Conservation (phyloP, 2,888 invertebrate species). For the Ectemnius lituratus region DNA sequence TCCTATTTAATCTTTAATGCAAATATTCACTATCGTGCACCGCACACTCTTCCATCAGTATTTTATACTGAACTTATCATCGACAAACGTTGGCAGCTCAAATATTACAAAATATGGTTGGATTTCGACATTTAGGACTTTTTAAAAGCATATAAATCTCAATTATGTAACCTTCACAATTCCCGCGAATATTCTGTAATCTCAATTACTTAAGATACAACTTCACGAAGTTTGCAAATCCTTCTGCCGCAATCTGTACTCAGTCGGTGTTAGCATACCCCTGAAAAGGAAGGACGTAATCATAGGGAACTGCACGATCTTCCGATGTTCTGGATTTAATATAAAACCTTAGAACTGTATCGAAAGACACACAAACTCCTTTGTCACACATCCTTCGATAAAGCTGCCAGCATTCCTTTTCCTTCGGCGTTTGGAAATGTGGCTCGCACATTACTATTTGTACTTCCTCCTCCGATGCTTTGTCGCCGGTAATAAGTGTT, state of each 20-base stretch:
- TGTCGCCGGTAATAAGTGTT: conserved; percentile 18
- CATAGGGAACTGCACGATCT: not conserved
- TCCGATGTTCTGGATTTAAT: not conserved
- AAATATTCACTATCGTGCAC: too few relatives aligned
- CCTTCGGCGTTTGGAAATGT: conserved; percentile 80
- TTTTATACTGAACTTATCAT: too few relatives aligned
- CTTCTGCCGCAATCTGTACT: conserved; percentile 83
- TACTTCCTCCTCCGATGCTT: conserved; percentile 28
- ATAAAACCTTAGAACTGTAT: conserved; percentile 81
- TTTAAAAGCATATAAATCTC: too few relatives aligned
- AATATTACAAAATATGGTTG: too few relatives aligned
- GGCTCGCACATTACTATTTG: conserved; percentile 71
- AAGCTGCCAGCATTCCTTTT: conserved; percentile 84
- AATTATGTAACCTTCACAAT: too few relatives aligned
- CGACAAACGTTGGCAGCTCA: too few relatives aligned
- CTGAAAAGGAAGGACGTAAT: conserved; percentile 71
- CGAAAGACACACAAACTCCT: conserved; percentile 84
- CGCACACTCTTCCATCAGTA: too few relatives aligned
- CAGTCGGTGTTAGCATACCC: conserved; percentile 86
- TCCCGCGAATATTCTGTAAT: not conserved
- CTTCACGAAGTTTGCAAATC: conserved; percentile 53
- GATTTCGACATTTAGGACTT: too few relatives aligned
- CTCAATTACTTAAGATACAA: not conserved
- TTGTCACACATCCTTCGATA: conserved; percentile 85
- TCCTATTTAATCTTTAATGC: too few relatives aligned